phyloP scores from a whole-genome alignment of 1,140 invertebrate species.

The Conopomorpha cramerella region DNA sequence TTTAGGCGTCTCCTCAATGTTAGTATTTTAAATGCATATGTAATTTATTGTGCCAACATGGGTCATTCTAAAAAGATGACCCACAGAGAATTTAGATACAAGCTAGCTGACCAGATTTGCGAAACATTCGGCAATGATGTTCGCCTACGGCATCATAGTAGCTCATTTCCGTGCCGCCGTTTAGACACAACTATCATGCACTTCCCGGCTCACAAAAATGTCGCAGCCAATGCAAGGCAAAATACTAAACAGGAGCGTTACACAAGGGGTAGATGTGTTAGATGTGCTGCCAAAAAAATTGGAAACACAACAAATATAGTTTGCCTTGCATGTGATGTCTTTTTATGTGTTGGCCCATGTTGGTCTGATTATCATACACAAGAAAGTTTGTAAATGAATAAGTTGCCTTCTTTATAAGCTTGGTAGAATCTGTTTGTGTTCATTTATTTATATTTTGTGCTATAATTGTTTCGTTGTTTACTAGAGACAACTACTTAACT shows the following conservation, averaged over 20 bases:
- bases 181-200: neutral
- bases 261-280: constrained; percentile 1
- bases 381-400: too few species aligned
- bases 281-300: neutral
- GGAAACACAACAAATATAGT: neutral
- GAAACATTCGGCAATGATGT: neutral
- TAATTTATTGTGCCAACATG: constrained; percentile 4
- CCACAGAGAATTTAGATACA: constrained; percentile 5
- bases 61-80: neutral
- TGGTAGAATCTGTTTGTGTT: too few species aligned
- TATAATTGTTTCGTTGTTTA: too few species aligned
- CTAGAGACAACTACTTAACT: too few species aligned
- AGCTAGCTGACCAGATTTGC: neutral
- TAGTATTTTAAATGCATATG: constrained; percentile 6
- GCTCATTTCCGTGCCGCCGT: neutral
- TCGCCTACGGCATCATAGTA: neutral
- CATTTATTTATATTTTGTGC: too few species aligned
- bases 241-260: constrained; percentile 1
- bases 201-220: neutral
- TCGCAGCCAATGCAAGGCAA: neutral
- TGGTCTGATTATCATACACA: too few species aligned
- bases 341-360: constrained; percentile 3
- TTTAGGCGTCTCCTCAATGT: constrained; percentile 8
- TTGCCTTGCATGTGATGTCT: constrained; percentile 2
- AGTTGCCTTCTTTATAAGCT: too few species aligned